phyloP scores from a whole-genome alignment of 1,140 invertebrate species.

The Whitmania pigra region DNA sequence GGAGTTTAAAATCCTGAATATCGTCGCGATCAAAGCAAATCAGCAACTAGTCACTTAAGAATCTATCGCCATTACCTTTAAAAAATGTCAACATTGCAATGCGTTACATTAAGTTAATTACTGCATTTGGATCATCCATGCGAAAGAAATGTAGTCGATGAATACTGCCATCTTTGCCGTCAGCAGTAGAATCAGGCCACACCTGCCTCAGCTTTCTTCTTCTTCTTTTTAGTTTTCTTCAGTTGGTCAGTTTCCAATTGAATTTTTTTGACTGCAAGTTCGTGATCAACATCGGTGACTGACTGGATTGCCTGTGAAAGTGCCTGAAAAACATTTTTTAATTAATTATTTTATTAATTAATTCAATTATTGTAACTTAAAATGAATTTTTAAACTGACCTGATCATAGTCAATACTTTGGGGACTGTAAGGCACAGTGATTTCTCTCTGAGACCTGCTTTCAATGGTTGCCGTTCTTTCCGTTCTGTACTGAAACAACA shows the following conservation, averaged over 20 bases:
- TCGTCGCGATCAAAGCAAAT: no score
- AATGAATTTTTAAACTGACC: conserved; percentile 21
- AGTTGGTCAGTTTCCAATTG: conserved; percentile 8
- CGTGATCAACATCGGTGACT: conserved; percentile 10
- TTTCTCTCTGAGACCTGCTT: conserved; percentile 87
- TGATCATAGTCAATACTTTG: conserved; percentile 91
- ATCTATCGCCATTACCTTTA: no score
- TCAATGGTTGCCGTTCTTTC: conserved; percentile 87
- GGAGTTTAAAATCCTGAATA: no score
- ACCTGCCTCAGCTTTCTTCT: background rate
- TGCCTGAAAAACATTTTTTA: background rate
- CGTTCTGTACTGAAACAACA: conserved; percentile 70
- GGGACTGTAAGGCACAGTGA: conserved; percentile 90
- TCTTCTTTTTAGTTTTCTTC: background rate
- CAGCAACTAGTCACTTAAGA: no score
- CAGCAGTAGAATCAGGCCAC: background rate
- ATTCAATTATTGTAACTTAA: no score
- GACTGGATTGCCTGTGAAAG: background rate
- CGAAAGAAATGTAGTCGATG: no score
- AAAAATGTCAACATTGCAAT: no score
- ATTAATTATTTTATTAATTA: no score
- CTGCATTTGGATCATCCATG: no score
- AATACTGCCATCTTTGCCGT: no score
- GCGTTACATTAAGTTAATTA: no score
- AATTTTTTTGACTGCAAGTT: conserved; percentile 1